Evolutionary conservation across 1,140 invertebrate genomes (phyloP).

Genomic region (Musca vetustissima): DNA sequence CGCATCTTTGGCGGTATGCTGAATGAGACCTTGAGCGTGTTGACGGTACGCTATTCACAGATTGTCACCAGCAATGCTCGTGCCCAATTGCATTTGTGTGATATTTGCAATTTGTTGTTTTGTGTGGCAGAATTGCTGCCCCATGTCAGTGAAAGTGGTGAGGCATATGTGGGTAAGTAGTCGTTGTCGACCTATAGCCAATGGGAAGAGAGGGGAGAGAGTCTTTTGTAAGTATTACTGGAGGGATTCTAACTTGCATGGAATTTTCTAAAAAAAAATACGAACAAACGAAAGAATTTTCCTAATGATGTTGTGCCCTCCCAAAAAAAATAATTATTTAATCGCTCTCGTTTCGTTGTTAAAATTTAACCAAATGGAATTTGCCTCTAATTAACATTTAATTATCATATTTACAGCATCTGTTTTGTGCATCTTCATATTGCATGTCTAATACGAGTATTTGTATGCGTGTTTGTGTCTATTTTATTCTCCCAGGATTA

Average conservation of each 20-base stretch:
- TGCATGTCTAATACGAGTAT: neutral
- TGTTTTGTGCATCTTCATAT: neutral
- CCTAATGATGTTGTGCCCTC: too few relatives aligned
- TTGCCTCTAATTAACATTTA: conserved; percentile 27
- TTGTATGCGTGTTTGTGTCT: conserved; percentile 1
- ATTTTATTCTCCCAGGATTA: conserved; percentile 56
- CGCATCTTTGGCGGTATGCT: conserved; percentile 77
- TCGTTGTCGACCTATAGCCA: neutral
- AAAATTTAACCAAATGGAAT: conserved; percentile 2
- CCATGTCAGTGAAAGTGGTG: conserved; percentile 63
- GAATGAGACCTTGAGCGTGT: conserved; percentile 76
- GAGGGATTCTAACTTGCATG: too few relatives aligned
- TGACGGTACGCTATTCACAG: conserved; percentile 72
- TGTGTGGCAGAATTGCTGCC: conserved; percentile 71
- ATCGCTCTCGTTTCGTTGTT: too few relatives aligned
- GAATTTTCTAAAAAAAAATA: too few relatives aligned
- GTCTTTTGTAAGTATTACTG: too few relatives aligned
- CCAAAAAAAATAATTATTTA: too few relatives aligned
- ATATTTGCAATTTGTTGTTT: conserved; percentile 72
- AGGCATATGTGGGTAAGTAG: conserved; percentile 54
- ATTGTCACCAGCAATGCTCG: conserved; percentile 61
- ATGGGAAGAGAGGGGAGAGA: too few relatives aligned
- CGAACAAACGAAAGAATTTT: too few relatives aligned
- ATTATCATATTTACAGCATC: conserved; percentile 7
- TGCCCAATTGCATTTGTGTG: conserved; percentile 66